These are phyloP conservation scores for Halocynthia aurantium DNA, from an alignment of 23 tunicate species.

Conservation along the genomic window DNA sequence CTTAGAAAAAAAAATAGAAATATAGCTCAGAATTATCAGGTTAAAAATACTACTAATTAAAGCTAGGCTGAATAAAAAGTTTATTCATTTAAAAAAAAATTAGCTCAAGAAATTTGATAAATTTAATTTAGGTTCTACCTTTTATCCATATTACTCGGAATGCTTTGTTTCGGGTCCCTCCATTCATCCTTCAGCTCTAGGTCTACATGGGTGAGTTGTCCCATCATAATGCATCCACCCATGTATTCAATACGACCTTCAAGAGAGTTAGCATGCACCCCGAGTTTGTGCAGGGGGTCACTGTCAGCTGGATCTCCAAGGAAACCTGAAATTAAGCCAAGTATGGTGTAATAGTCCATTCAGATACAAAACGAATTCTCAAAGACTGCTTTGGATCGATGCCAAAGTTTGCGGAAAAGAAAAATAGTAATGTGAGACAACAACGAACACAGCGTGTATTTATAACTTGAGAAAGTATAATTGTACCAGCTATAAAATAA, in stretches of 20 bases:
- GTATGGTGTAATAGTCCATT: background rate
- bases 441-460: no score
- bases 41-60: background rate
- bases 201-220: conserved; percentile 53
- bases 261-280: conserved; percentile 38
- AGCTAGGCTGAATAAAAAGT: no score
- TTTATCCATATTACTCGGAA: conserved; percentile 21
- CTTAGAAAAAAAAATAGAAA: conserved; percentile 20
- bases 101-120: background rate
- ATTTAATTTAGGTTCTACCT: background rate
- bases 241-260: conserved; percentile 88
- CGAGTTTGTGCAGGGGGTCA: conserved; percentile 62
- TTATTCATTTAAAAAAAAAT: background rate
- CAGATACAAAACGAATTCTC: background rate
- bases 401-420: no score
- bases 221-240: conserved; percentile 94
- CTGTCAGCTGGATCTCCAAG: conserved; percentile 43
- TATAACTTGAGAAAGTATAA: no score
- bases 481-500: no score
- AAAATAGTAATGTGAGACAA: no score
- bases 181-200: conserved; percentile 76
- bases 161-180: conserved; percentile 38
- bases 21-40: background rate
- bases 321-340: conserved; percentile 18
- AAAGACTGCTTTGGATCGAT: background rate